Percentiles rank a stretch among this genome's conserved stretches.
phyloP scores from a whole-genome alignment of 2,888 invertebrate genomes.

The Nowickia ferox region DNA sequence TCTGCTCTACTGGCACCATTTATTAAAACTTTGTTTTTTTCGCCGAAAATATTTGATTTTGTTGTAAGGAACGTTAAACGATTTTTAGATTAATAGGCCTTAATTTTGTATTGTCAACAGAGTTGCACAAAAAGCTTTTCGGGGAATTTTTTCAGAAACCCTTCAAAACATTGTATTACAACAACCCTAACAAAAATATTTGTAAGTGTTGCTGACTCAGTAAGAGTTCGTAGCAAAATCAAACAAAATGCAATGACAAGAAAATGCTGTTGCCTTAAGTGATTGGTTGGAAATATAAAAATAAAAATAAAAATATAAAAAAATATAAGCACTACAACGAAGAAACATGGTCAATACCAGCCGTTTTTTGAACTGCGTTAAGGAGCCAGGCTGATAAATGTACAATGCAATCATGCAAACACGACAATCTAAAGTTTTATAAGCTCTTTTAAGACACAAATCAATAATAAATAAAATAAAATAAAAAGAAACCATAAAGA shows the following conservation, averaged over 20 bases:
- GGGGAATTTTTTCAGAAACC: not conserved
- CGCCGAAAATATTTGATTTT: too few species aligned
- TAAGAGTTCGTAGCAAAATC: conserved; percentile 15
- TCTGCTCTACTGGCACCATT: too few species aligned
- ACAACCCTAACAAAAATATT: conserved; percentile 8
- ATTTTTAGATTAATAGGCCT: too few species aligned
- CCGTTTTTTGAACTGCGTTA: conserved; percentile 7
- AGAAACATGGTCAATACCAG: conserved; percentile 45
- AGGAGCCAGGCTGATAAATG: conserved; percentile 44
- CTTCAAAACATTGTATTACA: not conserved
- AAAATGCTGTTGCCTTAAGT: conserved; percentile 54
- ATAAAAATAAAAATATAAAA: not conserved
- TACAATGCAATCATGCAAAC: conserved; percentile 20
- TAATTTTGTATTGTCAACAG: too few species aligned
- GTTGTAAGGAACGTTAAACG: too few species aligned
- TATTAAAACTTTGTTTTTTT: too few species aligned
- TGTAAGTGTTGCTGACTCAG: conserved; percentile 11
- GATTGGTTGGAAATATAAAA: conserved; percentile 13
- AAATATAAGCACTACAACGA: not conserved
- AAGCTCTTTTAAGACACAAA: conserved; percentile 47
- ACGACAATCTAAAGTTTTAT: conserved; percentile 23
- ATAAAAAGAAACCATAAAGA: conserved; percentile 42
- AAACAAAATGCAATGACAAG: conserved; percentile 61
- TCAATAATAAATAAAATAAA: conserved; percentile 51
- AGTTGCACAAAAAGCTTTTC: not conserved